These are phyloP conservation scores for Muntiacus reevesi DNA, from an alignment of 2,113 vertebrate genomes.

Conservation along the genomic window DNA sequence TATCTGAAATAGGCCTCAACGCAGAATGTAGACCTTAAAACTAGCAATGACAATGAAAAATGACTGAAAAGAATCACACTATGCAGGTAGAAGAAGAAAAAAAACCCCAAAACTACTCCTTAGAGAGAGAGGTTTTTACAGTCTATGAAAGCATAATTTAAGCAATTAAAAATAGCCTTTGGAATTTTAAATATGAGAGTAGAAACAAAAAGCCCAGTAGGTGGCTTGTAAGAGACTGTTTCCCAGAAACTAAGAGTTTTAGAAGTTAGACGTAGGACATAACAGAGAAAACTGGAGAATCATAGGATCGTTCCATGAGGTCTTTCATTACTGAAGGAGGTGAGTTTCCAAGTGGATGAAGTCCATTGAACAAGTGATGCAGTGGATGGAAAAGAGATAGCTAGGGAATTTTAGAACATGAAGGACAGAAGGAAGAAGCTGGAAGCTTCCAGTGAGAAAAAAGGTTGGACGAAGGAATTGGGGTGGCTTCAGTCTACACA, in stretches of 20 bases:
- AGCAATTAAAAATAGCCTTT: background rate
- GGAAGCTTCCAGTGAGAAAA: background rate
- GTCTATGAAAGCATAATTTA: background rate
- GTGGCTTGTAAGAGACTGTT: background rate
- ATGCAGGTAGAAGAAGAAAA: background rate
- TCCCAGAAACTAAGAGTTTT: background rate
- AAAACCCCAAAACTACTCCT: background rate
- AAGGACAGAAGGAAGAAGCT: background rate
- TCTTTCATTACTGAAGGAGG: background rate
- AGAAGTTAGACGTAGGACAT: background rate
- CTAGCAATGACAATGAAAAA: background rate
- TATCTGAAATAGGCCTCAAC: background rate
- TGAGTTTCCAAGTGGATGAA: background rate
- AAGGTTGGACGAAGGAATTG: background rate
- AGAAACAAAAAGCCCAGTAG: background rate
- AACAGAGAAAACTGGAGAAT: background rate
- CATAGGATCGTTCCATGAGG: background rate
- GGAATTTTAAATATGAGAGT: background rate
- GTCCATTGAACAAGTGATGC: background rate
- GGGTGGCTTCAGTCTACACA: background rate
- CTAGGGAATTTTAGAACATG: background rate
- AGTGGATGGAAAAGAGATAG: background rate
- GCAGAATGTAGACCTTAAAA: background rate
- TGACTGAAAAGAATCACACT: background rate
- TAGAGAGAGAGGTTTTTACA: background rate